phyloP scores from a whole-genome alignment of 2,797 vertebrate species.

The Neosilurus hyrtlii region DNA sequence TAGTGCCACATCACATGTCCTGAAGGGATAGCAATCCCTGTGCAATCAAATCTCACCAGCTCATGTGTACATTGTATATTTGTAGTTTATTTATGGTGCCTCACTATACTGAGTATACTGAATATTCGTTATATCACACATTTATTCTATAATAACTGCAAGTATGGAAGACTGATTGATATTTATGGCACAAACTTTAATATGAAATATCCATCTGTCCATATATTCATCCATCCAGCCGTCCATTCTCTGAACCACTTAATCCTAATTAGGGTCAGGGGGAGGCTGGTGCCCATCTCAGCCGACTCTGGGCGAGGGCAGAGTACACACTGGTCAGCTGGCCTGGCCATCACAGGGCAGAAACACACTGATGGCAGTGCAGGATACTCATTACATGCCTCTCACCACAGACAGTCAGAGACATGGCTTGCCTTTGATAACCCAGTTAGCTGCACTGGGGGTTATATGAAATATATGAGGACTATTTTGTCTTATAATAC shows the following conservation, averaged over 20 bases:
- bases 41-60: conserved; percentile 54
- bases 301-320: too few relatives aligned
- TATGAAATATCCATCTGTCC: neutral
- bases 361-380: too few relatives aligned
- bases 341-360: too few relatives aligned
- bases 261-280: too few relatives aligned
- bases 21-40: conserved; percentile 43
- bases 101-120: neutral
- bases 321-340: too few relatives aligned
- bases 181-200: neutral
- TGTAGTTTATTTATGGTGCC: conserved; percentile 23
- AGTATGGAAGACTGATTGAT: neutral
- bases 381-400: too few relatives aligned
- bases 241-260: too few relatives aligned
- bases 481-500: neutral
- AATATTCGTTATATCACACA: conserved; percentile 1
- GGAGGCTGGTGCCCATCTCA: too few relatives aligned
- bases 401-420: too few relatives aligned
- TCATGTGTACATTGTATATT: conserved; percentile 43
- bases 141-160: neutral
- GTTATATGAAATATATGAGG: neutral
- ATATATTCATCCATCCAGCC: too few relatives aligned
- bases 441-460: too few relatives aligned
- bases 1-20: conserved; percentile 67
- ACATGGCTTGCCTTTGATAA: too few relatives aligned